phyloP scores from a whole-genome alignment of 2,888 invertebrate genomes.

The Malachius bipustulatus region DNA sequence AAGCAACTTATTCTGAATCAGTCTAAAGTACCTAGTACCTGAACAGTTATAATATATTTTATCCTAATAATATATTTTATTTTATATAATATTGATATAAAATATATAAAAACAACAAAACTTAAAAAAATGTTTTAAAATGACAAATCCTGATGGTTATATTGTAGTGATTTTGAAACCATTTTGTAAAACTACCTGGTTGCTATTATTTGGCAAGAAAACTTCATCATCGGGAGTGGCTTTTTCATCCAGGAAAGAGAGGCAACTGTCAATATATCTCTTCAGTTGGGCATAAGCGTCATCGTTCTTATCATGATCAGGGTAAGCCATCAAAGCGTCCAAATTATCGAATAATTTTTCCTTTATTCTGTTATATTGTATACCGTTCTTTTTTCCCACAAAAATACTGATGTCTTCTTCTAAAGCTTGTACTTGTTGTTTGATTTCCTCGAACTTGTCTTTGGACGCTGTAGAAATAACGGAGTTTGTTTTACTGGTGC shows the following conservation, averaged over 20 bases:
- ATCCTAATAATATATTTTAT: too few species aligned
- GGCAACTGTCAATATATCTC: constrained; percentile 4
- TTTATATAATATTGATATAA: too few species aligned
- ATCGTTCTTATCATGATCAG: background rate
- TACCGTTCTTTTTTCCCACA: constrained; percentile 2
- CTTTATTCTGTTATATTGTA: constrained; percentile 4
- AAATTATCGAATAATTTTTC: background rate
- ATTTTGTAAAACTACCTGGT: too few species aligned
- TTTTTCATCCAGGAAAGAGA: constrained; percentile 4
- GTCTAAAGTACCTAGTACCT: too few species aligned
- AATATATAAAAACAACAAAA: too few species aligned
- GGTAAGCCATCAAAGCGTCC: background rate
- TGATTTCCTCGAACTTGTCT: background rate
- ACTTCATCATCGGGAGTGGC: constrained; percentile 5
- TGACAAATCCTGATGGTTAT: too few species aligned
- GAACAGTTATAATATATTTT: too few species aligned
- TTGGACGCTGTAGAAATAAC: background rate
- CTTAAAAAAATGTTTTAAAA: too few species aligned
- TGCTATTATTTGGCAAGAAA: constrained; percentile 2
- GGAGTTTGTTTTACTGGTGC: background rate
- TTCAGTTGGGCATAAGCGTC: background rate
- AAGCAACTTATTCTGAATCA: too few species aligned
- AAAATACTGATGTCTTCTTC: constrained; percentile 2
- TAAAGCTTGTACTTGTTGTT: background rate
- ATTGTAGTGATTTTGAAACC: constrained; percentile 1